Conservation (phyloP, 2,888 invertebrate species). For the Cheilosia urbana region DNA sequence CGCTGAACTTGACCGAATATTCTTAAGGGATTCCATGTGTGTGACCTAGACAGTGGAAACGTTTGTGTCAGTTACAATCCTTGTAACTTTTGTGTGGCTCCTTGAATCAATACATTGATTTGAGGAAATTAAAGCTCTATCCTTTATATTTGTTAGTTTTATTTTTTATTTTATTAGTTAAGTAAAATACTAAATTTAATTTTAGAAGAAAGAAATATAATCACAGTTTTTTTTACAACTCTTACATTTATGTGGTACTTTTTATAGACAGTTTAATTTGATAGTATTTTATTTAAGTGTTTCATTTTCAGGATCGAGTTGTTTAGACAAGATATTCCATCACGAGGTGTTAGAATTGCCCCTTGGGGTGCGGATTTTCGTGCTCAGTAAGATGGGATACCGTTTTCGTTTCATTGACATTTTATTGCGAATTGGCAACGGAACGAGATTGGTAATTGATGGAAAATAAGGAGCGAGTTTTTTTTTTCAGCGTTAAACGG, state of each 20-base stretch:
- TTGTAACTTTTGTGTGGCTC: too few relatives aligned
- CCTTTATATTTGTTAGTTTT: constrained; percentile 15
- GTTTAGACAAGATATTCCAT: too few relatives aligned
- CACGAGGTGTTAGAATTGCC: too few relatives aligned
- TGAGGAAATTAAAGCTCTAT: neutral
- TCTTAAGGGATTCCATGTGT: constrained; percentile 25
- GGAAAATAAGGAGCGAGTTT: neutral
- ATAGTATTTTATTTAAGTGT: too few relatives aligned
- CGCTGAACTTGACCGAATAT: constrained; percentile 64
- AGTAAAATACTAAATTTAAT: constrained; percentile 42
- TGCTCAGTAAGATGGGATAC: too few relatives aligned
- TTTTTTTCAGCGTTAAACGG: too few relatives aligned
- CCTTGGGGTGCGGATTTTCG: too few relatives aligned
- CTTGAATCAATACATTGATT: constrained; percentile 62
- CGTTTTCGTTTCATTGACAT: too few relatives aligned
- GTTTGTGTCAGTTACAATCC: neutral
- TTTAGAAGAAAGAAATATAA: constrained; percentile 53
- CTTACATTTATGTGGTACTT: constrained; percentile 22
- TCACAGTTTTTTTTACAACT: constrained; percentile 66
- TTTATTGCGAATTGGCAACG: neutral
- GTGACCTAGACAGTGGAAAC: constrained; percentile 47
- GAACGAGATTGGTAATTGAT: neutral
- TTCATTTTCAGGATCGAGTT: neutral
- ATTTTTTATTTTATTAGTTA: constrained; percentile 44
- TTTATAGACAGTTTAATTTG: neutral